A percentile compares a stretch with the other conserved stretches of the same genome.
These are phyloP conservation scores for Amphipoea lucens DNA, from an alignment of 2,888 invertebrate species.

Conservation along the genomic window DNA sequence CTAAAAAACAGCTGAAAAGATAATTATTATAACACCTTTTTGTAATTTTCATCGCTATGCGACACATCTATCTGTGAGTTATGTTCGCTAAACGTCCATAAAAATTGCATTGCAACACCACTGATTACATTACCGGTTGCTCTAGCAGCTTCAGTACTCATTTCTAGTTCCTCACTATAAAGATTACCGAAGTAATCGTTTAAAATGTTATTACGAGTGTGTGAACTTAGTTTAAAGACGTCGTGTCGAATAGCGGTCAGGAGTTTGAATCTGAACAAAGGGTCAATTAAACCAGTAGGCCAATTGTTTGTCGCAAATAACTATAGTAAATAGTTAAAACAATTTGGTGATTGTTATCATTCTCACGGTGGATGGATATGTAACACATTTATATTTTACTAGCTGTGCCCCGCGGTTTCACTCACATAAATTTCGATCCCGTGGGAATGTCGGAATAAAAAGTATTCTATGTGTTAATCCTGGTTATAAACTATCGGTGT, in stretches of 20 bases:
- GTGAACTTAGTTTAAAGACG: constrained; percentile 49
- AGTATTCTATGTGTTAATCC: too few species aligned
- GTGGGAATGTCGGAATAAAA: too few species aligned
- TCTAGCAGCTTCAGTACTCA: background rate
- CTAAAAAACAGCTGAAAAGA: background rate
- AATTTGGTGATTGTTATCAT: constrained; percentile 59
- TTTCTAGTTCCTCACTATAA: constrained; percentile 9
- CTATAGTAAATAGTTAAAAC: constrained; percentile 53
- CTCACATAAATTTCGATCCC: too few species aligned
- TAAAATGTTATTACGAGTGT: constrained; percentile 36
- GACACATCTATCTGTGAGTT: background rate
- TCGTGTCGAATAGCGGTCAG: constrained; percentile 51
- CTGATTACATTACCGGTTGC: background rate
- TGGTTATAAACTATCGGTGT: too few species aligned
- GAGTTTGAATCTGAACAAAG: constrained; percentile 57
- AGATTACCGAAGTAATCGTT: constrained; percentile 54
- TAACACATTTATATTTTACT: constrained; percentile 32
- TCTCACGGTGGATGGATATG: constrained; percentile 63
- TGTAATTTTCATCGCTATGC: background rate
- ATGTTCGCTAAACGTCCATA: background rate
- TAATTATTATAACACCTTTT: background rate
- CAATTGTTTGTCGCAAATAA: constrained; percentile 55
- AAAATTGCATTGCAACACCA: constrained; percentile 4
- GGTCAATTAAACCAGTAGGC: constrained; percentile 58
- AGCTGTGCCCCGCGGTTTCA: too few species aligned